Base-by-base conservation (phyloP, 2,113 vertebrate species). In the Seriola rivoliana region DNA sequence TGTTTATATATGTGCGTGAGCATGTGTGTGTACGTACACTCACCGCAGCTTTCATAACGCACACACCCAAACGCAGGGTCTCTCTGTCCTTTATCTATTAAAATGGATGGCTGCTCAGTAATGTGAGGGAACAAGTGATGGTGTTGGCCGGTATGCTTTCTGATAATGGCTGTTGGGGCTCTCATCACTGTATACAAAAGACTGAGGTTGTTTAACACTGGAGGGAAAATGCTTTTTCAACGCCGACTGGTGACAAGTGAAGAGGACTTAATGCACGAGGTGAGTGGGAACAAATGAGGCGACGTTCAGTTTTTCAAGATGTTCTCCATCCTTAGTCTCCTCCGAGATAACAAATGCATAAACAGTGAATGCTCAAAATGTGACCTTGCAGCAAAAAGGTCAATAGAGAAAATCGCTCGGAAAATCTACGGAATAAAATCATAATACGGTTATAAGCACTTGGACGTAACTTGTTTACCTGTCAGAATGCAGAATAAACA, bases 61-160 rank as follows among this genome's bases (percentile, higher is more conserved):
- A 42, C 62, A 50, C 44, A 40, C 36, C 25, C 48, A 17, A 16
- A 69, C 57, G 66, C 52, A 32, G 11, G 8, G 19, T 38, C 50
- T 73, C 70, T 32, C 71, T 58, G 54, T 78, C 42, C 48, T 71
- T 83, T 83, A 88, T 87, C 81, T 69, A n/a, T 63, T 29, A 52
- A 70, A 88, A 88, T 78, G 65, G 71, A 85, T 88, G 81, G 71
- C 25, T 59, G 71, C 55, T 81, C 69, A 59, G 68, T 78, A 82
- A 79, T 58, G 71, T 44, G 40, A 57, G 19, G 19, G 36, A 75
- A 48, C 36, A 42, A 75, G 55, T 62, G 29, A 67, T 84, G 82
- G 59, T 48, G 71, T 19, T 23, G 68, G 78, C 74, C 58, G 3
- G 59, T 14, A 21, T 17, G 78, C 69, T 78, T 72, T 79, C 78